Conservation (phyloP, 2,113 vertebrate species). For the Platichthys stellatus region DNA sequence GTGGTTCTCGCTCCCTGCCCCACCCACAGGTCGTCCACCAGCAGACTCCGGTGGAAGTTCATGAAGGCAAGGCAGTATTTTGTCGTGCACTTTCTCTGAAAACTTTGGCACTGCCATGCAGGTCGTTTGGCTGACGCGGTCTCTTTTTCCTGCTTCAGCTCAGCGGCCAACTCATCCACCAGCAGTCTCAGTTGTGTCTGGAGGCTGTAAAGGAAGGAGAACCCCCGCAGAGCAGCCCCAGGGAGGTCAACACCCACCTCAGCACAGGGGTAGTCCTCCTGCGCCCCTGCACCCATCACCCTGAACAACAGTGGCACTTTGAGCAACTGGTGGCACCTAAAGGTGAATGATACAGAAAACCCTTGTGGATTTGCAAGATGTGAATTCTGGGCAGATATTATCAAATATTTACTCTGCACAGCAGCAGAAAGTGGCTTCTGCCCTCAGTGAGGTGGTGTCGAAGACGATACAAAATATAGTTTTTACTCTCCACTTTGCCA, state of each 20-base stretch:
- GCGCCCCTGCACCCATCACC: conserved; percentile 78
- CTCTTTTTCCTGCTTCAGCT: conserved; percentile 64
- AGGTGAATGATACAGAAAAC: conserved; percentile 33
- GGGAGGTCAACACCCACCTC: not conserved
- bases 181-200: conserved; percentile 87
- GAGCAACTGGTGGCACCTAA: conserved; percentile 75
- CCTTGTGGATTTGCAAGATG: no score
- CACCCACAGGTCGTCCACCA: conserved; percentile 48
- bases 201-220: conserved; percentile 79
- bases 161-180: conserved; percentile 86
- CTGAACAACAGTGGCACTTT: conserved; percentile 87
- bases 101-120: no score
- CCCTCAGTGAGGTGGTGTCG: conserved; percentile 9
- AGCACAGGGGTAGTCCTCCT: conserved; percentile 76
- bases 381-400: no score
- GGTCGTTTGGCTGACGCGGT: not conserved
- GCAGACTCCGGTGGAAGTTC: conserved; percentile 84
- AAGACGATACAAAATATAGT: not conserved
- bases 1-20: conserved; percentile 84
- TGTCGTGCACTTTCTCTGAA: rapidly evolving
- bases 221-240: not conserved
- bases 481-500: not conserved
- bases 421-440: not conserved
- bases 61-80: conserved; percentile 78
- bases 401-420: no score